Percentiles rank a stretch among this genome's conserved stretches.
phyloP scores from a whole-genome alignment of 2,888 invertebrate species.

The Strigamia maritima region DNA sequence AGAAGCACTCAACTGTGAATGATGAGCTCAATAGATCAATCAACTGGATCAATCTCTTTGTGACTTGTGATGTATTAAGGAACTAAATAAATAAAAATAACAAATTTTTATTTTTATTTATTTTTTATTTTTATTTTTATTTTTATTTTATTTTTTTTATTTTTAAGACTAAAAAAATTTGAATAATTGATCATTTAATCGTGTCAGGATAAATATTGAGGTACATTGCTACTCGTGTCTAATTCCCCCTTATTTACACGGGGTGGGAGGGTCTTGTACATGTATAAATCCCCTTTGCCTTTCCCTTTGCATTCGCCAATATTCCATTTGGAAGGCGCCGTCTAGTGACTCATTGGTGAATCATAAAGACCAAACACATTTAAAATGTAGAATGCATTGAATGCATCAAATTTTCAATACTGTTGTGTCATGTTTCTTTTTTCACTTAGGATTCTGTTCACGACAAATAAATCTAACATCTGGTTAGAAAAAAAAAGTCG shows the following conservation, averaged over 20 bases:
- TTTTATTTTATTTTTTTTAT: too few species aligned
- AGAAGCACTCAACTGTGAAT: too few species aligned
- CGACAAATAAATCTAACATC: neutral
- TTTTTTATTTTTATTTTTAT: too few species aligned
- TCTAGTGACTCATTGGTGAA: constrained; percentile 12
- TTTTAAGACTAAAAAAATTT: too few species aligned
- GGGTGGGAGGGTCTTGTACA: neutral
- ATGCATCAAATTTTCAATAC: constrained; percentile 14
- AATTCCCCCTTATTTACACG: neutral
- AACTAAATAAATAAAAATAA: too few species aligned
- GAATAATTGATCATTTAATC: neutral
- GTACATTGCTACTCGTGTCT: too few species aligned
- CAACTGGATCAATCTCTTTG: too few species aligned
- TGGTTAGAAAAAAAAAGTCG: neutral
- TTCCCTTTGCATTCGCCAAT: neutral
- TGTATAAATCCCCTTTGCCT: neutral
- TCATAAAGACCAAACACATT: neutral
- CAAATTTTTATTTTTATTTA: too few species aligned
- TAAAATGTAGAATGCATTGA: neutral
- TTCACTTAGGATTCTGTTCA: neutral
- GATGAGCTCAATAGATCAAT: too few species aligned
- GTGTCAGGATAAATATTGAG: neutral
- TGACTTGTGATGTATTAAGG: too few species aligned
- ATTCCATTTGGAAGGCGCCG: constrained; percentile 2
- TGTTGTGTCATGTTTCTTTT: neutral